These are phyloP conservation scores for Diabrotica undecimpunctata DNA, from an alignment of 1,140 invertebrate species.

Conservation along the genomic window DNA sequence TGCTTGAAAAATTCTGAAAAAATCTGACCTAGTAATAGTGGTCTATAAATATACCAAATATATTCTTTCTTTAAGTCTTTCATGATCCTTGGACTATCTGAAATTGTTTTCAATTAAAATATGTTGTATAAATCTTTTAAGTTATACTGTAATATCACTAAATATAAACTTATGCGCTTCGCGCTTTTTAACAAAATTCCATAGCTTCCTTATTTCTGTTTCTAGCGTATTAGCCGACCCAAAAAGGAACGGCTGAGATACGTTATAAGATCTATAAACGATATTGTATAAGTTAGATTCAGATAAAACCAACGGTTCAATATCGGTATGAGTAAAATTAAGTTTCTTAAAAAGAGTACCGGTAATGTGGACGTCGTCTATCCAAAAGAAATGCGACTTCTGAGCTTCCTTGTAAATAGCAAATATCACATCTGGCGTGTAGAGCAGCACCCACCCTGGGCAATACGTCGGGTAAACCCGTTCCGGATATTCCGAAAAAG, in stretches of 20 bases:
- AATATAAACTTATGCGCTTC: constrained; percentile 22
- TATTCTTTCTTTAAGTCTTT: too few relatives aligned
- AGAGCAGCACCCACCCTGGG: constrained; percentile 71
- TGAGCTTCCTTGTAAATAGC: constrained; percentile 63
- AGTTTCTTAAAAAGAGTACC: constrained; percentile 64
- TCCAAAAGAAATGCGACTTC: constrained; percentile 72
- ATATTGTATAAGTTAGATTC: constrained; percentile 16
- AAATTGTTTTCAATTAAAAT: too few relatives aligned
- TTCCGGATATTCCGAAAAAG: constrained; percentile 61
- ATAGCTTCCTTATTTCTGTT: constrained; percentile 32
- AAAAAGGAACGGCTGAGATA: constrained; percentile 32
- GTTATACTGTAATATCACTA: not conserved
- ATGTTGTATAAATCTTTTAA: not conserved
- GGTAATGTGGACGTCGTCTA: constrained; percentile 80
- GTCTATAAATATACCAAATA: too few relatives aligned
- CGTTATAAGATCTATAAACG: constrained; percentile 22
- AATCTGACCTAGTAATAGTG: too few relatives aligned
- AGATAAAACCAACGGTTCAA: constrained; percentile 41
- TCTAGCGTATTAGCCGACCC: constrained; percentile 34
- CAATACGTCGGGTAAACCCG: constrained; percentile 65
- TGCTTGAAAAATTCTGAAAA: too few relatives aligned
- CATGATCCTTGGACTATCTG: too few relatives aligned
- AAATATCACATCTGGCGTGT: constrained; percentile 67
- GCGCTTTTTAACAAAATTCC: constrained; percentile 30
- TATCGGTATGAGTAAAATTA: constrained; percentile 54